Conservation (phyloP, 1,140 invertebrate species). For the Leptopilina boulardi region DNA sequence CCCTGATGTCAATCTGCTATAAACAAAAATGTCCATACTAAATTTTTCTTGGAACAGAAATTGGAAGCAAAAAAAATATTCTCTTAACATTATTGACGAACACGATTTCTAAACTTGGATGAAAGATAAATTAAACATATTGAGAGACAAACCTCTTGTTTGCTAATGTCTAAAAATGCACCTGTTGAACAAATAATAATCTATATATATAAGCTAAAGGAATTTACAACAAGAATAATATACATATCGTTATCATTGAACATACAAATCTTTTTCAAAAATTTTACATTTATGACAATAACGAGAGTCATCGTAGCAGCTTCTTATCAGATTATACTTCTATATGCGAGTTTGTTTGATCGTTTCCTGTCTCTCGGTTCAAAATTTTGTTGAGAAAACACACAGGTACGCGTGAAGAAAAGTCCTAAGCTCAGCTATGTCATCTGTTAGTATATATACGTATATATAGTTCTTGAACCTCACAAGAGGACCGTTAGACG, state of each 20-base stretch:
- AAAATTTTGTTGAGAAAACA: conserved; percentile 10
- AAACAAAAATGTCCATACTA: not conserved
- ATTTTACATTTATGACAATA: conserved; percentile 9
- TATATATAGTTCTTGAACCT: conserved; percentile 18
- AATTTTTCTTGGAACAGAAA: not conserved
- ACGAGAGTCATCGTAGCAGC: not conserved
- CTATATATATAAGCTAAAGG: not conserved
- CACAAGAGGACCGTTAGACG: conserved; percentile 50
- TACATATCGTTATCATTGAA: not conserved
- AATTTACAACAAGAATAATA: conserved; percentile 4
- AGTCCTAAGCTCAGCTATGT: conserved; percentile 41
- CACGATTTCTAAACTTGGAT: not conserved
- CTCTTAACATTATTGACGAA: no score
- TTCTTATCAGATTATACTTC: conserved; percentile 17
- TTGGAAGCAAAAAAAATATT: no score
- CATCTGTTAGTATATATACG: no score
- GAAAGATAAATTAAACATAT: no score
- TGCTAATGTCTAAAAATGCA: not conserved
- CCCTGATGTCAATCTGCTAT: conserved; percentile 4
- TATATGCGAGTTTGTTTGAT: not conserved
- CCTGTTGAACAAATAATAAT: conserved; percentile 3
- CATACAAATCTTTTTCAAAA: not conserved
- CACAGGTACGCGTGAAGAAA: not conserved
- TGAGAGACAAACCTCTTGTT: not conserved
- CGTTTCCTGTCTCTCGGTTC: not conserved